phyloP scores from a whole-genome alignment of 2,113 vertebrate species.

The Dendropsophus ebraccatus region DNA sequence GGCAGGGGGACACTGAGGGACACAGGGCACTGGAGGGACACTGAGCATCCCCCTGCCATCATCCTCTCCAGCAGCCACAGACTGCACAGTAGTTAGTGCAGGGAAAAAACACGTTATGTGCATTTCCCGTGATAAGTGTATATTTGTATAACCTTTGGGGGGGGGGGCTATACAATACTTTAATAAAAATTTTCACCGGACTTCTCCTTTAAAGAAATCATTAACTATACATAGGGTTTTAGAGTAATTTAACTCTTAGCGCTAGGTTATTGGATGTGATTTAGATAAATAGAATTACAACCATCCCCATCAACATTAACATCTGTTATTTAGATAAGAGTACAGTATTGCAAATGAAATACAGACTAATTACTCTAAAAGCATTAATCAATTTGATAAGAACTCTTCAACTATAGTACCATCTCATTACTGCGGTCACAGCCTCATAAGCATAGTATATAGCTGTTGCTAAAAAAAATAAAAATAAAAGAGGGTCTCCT shows the following conservation, averaged over 20 bases:
- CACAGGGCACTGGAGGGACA: too few species aligned
- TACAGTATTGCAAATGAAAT: constrained; percentile 69
- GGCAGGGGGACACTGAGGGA: too few species aligned
- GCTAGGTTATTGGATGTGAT: constrained; percentile 8
- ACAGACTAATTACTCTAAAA: constrained; percentile 76
- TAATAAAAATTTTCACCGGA: too few species aligned
- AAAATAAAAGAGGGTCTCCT: constrained; percentile 47
- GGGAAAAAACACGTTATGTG: too few species aligned
- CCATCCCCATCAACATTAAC: constrained; percentile 48
- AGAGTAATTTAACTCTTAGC: constrained; percentile 61
- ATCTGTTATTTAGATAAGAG: constrained; percentile 64
- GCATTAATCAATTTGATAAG: constrained; percentile 72
- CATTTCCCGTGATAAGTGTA: too few species aligned
- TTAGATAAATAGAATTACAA: constrained; percentile 56
- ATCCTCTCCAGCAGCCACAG: too few species aligned
- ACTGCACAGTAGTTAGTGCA: too few species aligned
- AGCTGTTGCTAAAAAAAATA: constrained; percentile 69
- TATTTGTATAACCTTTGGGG: too few species aligned
- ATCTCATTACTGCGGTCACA: constrained; percentile 63
- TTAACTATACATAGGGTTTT: constrained; percentile 54
- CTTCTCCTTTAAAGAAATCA: too few species aligned
- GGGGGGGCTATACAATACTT: too few species aligned
- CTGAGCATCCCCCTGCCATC: too few species aligned
- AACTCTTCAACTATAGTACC: constrained; percentile 63
- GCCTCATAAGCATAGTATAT: constrained; percentile 61